Base-by-base conservation (phyloP, 2,888 invertebrate species). In the Ennomos erosarius region DNA sequence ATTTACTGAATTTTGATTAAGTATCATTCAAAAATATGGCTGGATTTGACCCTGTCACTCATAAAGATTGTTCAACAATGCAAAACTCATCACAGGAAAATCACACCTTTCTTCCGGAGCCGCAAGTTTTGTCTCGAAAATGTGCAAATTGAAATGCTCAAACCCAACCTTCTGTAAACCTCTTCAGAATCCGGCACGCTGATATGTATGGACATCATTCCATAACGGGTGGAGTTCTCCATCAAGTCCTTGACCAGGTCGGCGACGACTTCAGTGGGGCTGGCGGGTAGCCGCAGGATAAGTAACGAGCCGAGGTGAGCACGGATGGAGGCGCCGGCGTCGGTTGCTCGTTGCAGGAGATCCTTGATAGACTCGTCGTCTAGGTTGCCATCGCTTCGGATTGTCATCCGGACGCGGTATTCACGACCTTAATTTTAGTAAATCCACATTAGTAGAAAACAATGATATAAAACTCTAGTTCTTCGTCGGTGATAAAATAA, bases 171-270 rank as follows among this genome's bases (percentile, higher is more conserved):
- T 55, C 71, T 78, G 61, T 77, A 84, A 2, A 89, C 82, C 64
- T 91, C 90, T 40, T 89, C 87, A 1, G 84, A 81, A 68, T 91
- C 90, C 0, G 90, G 82, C 38, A 90, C 69, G 43, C 81, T 86
- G 38, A 91, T 79, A 47, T 79, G 78, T 60, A 90, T 71, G 0
- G 87, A 81, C 0, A 71, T 68, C 10, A 91, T 71, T 0, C 85
- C 85, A 49, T 85, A 90, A 39, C 63, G 66, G 6, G 49, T 49
- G 0, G 78, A 43, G 26, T 87, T 80, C 0, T 75, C 67, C 0
- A 71, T 72, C 0, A 88, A 46, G 34, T 87, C 80, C 26, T 71
- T 76, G 8, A 88, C 65, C 1, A 91, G 68, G 0, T 62, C 67
- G 0, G 87, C 85, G 0, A 85, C 84, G 0, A 58, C 68, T 0